Conservation (phyloP, 2,797 vertebrate species). For the Bradypus variegatus region DNA sequence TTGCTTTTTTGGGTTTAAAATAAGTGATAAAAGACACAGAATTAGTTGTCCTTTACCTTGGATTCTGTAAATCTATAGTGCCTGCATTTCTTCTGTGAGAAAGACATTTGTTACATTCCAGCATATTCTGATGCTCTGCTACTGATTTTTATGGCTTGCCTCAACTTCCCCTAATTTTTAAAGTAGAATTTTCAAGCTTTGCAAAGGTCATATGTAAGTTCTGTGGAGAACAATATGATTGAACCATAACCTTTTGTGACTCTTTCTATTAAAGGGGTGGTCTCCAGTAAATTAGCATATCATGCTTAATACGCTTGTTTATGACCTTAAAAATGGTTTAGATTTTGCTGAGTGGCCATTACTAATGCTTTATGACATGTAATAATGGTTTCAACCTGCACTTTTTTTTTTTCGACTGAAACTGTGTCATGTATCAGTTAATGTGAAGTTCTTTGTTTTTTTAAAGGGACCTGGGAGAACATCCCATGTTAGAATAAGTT, state of each 20-base stretch:
- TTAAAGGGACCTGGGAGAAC: background rate
- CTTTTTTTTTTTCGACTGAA: background rate
- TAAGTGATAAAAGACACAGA: background rate
- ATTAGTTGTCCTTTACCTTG: background rate
- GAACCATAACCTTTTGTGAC: background rate
- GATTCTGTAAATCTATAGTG: background rate
- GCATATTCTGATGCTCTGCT: background rate
- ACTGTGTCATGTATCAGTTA: background rate
- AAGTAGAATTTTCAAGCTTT: background rate
- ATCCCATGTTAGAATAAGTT: slow-evolving; percentile 9
- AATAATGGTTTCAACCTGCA: slow-evolving; percentile 21
- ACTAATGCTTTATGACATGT: slow-evolving; percentile 35
- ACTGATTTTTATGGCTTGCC: slow-evolving; percentile 30
- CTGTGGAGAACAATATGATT: background rate
- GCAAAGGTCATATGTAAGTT: background rate
- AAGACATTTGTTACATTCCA: background rate
- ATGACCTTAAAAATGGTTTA: slow-evolving; percentile 25
- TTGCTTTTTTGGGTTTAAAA: slow-evolving; percentile 50
- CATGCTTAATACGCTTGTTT: background rate
- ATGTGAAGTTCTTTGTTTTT: slow-evolving; percentile 4
- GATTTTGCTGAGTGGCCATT: slow-evolving; percentile 33
- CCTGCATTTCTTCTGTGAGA: slow-evolving; percentile 16
- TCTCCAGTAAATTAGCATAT: slow-evolving; percentile 1
- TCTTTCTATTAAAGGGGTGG: background rate
- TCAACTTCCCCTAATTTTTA: slow-evolving; percentile 3